A percentile compares a stretch with the other conserved stretches of the same genome.
Evolutionary conservation across 2,888 invertebrate species (phyloP).

Genomic region (Periphyllus acericola): DNA sequence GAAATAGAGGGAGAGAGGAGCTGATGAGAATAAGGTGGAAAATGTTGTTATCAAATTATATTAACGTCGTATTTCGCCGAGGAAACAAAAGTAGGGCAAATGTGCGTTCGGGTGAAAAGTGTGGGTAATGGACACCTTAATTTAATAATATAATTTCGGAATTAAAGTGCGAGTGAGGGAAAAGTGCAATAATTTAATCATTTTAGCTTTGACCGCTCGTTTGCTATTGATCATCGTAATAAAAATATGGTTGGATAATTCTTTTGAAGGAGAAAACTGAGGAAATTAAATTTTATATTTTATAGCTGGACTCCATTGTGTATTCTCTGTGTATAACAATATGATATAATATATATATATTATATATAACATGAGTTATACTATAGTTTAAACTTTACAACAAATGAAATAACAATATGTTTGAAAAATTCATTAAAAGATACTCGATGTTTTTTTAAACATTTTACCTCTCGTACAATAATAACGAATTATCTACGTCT

Average conservation of each 20-base stretch:
- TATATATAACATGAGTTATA: no score
- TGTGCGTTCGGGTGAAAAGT: not conserved
- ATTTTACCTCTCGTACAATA: not conserved
- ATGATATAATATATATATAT: not conserved
- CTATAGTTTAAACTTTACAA: not conserved
- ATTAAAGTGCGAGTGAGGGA: not conserved
- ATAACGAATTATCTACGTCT: no score
- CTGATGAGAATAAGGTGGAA: not conserved
- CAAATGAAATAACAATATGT: not conserved
- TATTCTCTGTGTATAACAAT: not conserved
- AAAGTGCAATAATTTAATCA: not conserved
- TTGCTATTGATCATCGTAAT: not conserved
- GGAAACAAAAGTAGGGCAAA: not conserved
- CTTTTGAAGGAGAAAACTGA: constrained; percentile 13
- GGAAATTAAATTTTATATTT: not conserved
- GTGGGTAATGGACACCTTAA: constrained; percentile 1
- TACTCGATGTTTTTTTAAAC: not conserved
- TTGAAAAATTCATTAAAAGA: not conserved
- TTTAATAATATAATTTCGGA: constrained; percentile 2
- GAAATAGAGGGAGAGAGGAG: not conserved
- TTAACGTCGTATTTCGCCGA: not conserved
- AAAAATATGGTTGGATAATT: constrained; percentile 25
- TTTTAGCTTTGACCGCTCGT: not conserved
- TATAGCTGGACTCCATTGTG: not conserved
- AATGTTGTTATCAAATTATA: not conserved